phyloP scores from a whole-genome alignment of 2,113 vertebrate species.

The Cynopterus brachyotis region DNA sequence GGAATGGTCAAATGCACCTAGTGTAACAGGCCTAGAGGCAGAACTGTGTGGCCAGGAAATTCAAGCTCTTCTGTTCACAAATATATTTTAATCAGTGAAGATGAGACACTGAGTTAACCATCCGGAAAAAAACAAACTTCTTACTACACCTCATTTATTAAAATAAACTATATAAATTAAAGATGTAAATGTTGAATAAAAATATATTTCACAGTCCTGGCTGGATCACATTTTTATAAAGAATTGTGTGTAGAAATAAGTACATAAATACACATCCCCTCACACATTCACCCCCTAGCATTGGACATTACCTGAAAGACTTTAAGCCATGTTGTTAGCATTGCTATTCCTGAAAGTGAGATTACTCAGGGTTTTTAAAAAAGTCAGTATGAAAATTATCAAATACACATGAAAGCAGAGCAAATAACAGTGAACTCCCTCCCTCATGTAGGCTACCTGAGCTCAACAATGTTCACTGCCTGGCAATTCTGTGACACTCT shows the following conservation, averaged over 20 bases:
- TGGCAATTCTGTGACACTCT: neutral
- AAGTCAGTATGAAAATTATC: neutral
- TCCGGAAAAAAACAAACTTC: neutral
- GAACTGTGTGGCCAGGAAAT: neutral
- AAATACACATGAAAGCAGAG: neutral
- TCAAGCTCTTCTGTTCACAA: neutral
- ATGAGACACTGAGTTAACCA: neutral
- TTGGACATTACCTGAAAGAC: neutral
- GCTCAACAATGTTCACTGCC: neutral
- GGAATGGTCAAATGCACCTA: neutral
- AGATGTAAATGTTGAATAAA: slow-evolving; percentile 8
- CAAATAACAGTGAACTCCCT: neutral
- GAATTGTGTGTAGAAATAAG: neutral
- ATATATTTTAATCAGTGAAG: neutral
- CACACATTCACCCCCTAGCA: neutral
- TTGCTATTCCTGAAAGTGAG: neutral
- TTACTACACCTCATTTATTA: neutral
- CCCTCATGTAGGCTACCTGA: neutral
- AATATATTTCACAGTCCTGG: neutral
- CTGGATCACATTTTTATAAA: neutral
- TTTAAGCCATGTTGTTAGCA: neutral
- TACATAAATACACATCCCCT: neutral
- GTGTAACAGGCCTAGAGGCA: neutral
- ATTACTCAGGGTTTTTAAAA: neutral
- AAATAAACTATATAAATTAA: neutral